Percentiles rank a stretch among this genome's conserved stretches.
These are phyloP conservation scores for Melipona bicolor DNA, from an alignment of 2,888 invertebrate species.

Conservation along the genomic window DNA sequence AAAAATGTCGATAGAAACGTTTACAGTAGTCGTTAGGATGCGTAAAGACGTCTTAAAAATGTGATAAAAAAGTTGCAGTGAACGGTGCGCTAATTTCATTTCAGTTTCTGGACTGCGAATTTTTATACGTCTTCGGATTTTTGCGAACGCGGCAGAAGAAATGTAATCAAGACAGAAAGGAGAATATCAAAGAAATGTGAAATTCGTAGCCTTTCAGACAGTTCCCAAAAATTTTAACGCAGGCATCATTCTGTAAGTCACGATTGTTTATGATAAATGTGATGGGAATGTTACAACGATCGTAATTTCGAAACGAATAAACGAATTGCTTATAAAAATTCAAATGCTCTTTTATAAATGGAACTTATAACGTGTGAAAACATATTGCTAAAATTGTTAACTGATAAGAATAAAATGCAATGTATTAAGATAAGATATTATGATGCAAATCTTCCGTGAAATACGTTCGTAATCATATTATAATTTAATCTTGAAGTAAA, in stretches of 20 bases:
- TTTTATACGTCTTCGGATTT: too few relatives aligned
- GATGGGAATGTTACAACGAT: background rate
- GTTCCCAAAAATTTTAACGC: too few relatives aligned
- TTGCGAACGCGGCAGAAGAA: too few relatives aligned
- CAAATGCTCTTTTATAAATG: background rate
- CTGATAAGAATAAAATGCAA: background rate
- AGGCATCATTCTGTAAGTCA: too few relatives aligned
- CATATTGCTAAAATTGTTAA: background rate
- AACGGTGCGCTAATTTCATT: background rate
- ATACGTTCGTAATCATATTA: background rate
- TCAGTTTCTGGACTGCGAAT: too few relatives aligned
- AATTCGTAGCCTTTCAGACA: too few relatives aligned
- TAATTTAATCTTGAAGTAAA: background rate
- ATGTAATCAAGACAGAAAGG: too few relatives aligned
- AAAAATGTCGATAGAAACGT: conserved; percentile 18
- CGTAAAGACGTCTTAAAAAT: conserved; percentile 15
- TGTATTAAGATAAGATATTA: background rate
- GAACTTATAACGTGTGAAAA: background rate
- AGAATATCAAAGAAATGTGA: too few relatives aligned
- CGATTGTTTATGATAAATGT: background rate
- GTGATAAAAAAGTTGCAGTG: conserved; percentile 26
- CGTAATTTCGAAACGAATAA: background rate
- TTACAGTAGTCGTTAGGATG: conserved; percentile 9
- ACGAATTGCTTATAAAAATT: background rate
- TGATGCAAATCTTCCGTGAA: background rate